Conservation (phyloP, 2,113 vertebrate genomes). For the Drymodes brunneopygia region DNA sequence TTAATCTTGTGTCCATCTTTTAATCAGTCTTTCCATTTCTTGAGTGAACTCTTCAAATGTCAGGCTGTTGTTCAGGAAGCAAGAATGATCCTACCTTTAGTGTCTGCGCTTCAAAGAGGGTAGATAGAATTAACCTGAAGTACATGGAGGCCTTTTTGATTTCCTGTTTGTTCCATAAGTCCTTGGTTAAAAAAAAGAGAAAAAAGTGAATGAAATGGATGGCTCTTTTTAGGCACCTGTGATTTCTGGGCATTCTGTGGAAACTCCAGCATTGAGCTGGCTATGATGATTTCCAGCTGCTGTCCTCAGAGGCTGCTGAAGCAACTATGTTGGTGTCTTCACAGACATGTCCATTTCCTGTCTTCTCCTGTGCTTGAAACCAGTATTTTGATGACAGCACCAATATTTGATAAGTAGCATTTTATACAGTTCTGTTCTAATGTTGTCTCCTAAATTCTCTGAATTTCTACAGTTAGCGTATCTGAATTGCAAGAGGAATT, state of each 20-base stretch:
- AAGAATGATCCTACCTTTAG: background rate
- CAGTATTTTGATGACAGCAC: background rate
- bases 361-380: background rate
- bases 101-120: background rate
- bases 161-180: background rate
- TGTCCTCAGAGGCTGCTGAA: background rate
- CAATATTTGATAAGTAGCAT: background rate
- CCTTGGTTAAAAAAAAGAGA: background rate
- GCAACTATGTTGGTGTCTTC: background rate
- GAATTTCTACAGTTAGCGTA: background rate
- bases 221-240: background rate
- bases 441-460: background rate
- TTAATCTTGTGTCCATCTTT: background rate
- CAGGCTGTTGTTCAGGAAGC: background rate
- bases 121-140: background rate
- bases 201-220: background rate
- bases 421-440: background rate
- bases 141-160: background rate
- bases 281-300: background rate
- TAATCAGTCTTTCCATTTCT: background rate
- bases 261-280: background rate
- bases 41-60: background rate
- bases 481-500: background rate
- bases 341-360: background rate
- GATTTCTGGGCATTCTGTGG: background rate